Evolutionary conservation across 2,113 vertebrate genomes (phyloP).

Genomic region (Fukomys damarensis): DNA sequence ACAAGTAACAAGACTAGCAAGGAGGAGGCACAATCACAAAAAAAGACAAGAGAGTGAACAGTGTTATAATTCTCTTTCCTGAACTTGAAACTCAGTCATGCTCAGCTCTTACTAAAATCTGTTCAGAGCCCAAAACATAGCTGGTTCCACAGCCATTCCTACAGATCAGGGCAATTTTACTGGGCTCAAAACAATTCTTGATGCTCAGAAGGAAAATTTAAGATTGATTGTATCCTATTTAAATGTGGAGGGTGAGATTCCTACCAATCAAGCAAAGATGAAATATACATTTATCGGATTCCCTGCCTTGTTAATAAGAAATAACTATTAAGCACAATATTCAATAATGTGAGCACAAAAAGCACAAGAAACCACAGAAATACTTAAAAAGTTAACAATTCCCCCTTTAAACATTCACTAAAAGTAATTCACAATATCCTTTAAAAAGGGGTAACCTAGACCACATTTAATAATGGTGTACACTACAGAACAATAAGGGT

Average conservation of each 20-base stretch:
- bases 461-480: neutral
- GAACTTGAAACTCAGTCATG: neutral
- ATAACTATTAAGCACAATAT: neutral
- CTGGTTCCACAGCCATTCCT: neutral
- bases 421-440: neutral
- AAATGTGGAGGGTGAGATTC: neutral
- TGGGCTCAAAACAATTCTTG: neutral
- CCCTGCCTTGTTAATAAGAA: neutral
- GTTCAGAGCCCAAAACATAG: neutral
- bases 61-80: neutral
- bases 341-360: neutral
- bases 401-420: neutral
- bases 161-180: neutral
- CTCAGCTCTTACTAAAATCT: neutral
- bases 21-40: neutral
- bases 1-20: conserved; percentile 33
- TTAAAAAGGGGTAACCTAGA: conserved; percentile 7
- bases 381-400: conserved; percentile 42
- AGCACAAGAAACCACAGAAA: conserved; percentile 10
- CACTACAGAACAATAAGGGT: neutral
- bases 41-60: neutral
- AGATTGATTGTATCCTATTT: neutral
- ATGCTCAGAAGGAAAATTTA: neutral
- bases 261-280: neutral
- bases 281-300: neutral